Evolutionary conservation across 2,888 invertebrate species (phyloP), one percentile per base, ranked within the genome.

Genomic region (Blastobasis lacticolella): DNA sequence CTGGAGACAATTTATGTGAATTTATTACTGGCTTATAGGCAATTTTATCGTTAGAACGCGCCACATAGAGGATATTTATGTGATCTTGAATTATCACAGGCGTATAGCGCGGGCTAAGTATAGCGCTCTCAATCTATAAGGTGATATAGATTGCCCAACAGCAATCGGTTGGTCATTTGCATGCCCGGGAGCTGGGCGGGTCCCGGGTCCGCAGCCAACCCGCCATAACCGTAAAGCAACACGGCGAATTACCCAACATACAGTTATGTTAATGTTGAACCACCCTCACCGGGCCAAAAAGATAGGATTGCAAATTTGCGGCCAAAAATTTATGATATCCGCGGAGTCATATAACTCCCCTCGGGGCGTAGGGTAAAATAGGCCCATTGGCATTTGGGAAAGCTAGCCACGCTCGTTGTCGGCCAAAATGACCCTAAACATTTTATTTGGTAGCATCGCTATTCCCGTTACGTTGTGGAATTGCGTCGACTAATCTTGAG

Each of bases 291-390:
- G 77, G 77, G 74, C 76, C 72, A 67, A 78, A 76, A 78, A 86
- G 83, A 87, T 83, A 85, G 80, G 83, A 87, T 88, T 88, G 86
- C 88, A 87, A 88, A 88, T 89, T 88, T 85, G 84, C 78, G 80
- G 82, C 80, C 75, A 81, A 81, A 82, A 88, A 86, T 88, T 88
- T 88, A 89, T 81, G 87, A 81, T 67, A 65, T 63, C 67, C 64
- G 55, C 62, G 67, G 77, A 71, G 69, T 78, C 74, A 71, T 81
- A 77, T 72, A 74, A 71, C 74, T 75, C 78, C 81, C 81, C 77
- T 74, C 68, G 73, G 75, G 71, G 73, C 57, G 67, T 68, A 73
- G 76, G 81, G 74, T 72, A 71, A 77, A 87, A 84, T 82, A 80
- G 85, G 84, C 78, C 81, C 78, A 82, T 83, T 75, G 87, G 81